Conservation (phyloP, 2,888 invertebrate species). For the Pseudococcus longispinus region DNA sequence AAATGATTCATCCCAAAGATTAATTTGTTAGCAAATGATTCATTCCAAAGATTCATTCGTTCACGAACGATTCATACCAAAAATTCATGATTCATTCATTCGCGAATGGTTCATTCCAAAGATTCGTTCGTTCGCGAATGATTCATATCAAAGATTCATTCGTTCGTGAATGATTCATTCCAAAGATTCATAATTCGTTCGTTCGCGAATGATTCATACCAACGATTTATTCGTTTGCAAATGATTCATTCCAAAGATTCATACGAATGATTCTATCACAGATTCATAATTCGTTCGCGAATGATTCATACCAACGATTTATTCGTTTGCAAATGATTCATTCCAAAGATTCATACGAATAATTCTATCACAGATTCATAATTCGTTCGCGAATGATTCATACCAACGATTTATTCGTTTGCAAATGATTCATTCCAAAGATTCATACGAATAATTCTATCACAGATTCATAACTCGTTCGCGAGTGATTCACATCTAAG, state of each 20-base stretch:
- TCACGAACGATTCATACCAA: no score
- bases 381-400: no score
- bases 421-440: no score
- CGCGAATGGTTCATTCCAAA: not conserved
- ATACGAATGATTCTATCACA: not conserved
- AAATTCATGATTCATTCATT: not conserved
- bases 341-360: no score
- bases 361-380: no score
- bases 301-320: not conserved
- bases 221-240: not conserved
- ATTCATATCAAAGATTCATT: not conserved
- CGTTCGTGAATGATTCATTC: not conserved
- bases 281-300: no score
- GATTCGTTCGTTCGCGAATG: not conserved
- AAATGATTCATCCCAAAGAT: not conserved
- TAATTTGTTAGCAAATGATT: not conserved
- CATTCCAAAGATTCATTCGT: no score
- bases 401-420: not conserved
- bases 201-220: no score
- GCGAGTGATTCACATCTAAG: not conserved
- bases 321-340: not conserved
- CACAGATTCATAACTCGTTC: not conserved
- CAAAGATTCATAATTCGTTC: not conserved
- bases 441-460: no score
- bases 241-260: no score